phyloP scores from a whole-genome alignment of 2,888 invertebrate genomes.

The Belgica antarctica region DNA sequence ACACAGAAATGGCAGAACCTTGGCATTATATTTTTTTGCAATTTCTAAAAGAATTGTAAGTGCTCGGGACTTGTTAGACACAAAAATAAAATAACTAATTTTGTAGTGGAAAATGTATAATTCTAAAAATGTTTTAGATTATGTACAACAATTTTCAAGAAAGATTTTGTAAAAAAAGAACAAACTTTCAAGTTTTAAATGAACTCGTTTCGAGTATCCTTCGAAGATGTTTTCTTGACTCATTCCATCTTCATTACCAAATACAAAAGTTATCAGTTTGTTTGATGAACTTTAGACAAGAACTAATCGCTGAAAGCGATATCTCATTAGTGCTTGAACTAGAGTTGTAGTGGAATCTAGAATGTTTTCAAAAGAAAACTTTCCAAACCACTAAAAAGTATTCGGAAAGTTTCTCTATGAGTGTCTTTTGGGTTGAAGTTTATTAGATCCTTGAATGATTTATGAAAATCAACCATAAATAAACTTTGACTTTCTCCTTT shows the following conservation, averaged over 20 bases:
- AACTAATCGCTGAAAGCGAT: background rate
- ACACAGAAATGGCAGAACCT: too few relatives aligned
- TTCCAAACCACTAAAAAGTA: background rate
- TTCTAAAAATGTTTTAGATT: too few relatives aligned
- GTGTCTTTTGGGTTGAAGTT: background rate
- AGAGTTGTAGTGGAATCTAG: slow-evolving; percentile 9
- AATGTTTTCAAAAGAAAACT: background rate
- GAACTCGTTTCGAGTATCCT: too few relatives aligned
- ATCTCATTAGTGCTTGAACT: background rate
- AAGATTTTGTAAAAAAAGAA: too few relatives aligned
- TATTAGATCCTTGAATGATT: slow-evolving; percentile 27
- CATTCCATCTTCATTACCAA: background rate
- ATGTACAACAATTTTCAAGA: too few relatives aligned
- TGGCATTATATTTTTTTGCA: too few relatives aligned
- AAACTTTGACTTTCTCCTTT: background rate
- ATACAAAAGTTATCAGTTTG: background rate
- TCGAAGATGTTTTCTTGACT: background rate
- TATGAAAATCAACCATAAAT: slow-evolving; percentile 31
- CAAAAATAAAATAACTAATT: too few relatives aligned
- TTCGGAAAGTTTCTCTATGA: background rate
- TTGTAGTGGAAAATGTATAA: too few relatives aligned
- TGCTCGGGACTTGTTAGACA: too few relatives aligned
- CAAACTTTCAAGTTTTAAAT: too few relatives aligned
- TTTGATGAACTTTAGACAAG: background rate
- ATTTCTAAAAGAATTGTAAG: too few relatives aligned